These are phyloP conservation scores for Melanocharis versteri DNA, from an alignment of 2,113 vertebrate genomes.

Conservation along the genomic window DNA sequence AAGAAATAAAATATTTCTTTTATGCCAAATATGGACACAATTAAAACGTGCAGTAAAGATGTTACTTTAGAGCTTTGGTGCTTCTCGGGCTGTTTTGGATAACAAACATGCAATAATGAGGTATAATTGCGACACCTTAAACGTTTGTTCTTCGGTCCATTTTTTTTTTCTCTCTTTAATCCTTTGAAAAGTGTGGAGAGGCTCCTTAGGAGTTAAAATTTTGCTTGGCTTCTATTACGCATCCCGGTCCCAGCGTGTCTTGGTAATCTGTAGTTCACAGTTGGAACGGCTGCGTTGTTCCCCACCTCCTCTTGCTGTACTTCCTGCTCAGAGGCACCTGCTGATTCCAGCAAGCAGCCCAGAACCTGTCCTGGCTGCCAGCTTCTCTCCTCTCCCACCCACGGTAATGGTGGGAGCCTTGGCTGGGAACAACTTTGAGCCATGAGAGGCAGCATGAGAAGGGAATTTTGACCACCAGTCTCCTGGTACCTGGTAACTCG, in stretches of 20 bases:
- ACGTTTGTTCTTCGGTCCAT: neutral
- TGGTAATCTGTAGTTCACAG: neutral
- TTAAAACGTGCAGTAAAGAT: neutral
- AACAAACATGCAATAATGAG: neutral
- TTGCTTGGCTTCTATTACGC: neutral
- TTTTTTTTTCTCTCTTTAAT: neutral
- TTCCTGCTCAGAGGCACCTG: slow-evolving; percentile 31
- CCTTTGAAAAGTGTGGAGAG: neutral
- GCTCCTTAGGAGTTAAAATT: slow-evolving; percentile 5
- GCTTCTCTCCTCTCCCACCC: neutral
- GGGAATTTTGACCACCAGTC: neutral
- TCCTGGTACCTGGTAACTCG: neutral
- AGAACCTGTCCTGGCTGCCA: neutral
- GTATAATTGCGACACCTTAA: neutral
- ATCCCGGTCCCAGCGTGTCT: neutral
- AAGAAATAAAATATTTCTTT: neutral
- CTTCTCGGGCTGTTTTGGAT: neutral
- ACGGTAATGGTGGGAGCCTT: neutral
- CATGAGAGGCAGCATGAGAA: neutral
- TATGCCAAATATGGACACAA: neutral
- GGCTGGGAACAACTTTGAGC: neutral
- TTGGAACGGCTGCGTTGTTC: neutral
- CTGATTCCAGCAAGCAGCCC: neutral
- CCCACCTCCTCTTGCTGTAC: neutral
- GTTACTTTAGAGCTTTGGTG: neutral